Base-by-base conservation (phyloP, 2,797 vertebrate species). In the Eutrigla gurnardus region DNA sequence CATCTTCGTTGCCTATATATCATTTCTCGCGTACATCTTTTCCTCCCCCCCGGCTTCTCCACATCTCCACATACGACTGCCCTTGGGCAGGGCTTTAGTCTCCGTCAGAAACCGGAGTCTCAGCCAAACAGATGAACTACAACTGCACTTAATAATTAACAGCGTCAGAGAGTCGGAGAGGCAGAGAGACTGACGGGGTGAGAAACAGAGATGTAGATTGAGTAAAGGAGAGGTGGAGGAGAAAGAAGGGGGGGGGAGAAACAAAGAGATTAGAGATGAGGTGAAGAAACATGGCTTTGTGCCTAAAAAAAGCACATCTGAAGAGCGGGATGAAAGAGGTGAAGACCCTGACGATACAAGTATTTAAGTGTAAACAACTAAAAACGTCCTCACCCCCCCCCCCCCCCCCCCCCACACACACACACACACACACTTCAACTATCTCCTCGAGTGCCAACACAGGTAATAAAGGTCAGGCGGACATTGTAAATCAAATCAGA, bases 401-500 rank as follows among this genome's bases (percentile, higher is more conserved):
- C 37, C 55, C 55, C 60, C 43, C 7, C 42, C 6, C 18, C 8
- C 25, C 25, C 25, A 25, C 25, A 25, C 58, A 32, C 18, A 14
- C 25, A 25, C 58, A 32, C 18, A 14, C 58, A 32, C 18, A 14
- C 67, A 74, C 72, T 76, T 46, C 46, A 73, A 68, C 86, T 49
- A 69, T 72, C 86, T 86, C 84, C 73, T 75, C 42, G 7, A 67
- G 82, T 82, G 87, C 88, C 82, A 85, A 72, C 80, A 66, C 86
- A 88, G 90, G 89, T 92, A 87, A 82, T 87, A 93, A 93, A 93
- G 92, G 93, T 93, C 91, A 92, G 86, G 74, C 62, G 90, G 89
- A 89, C 86, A 91, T 86, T 81, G 81, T 86, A 83, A 90, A 93
- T 93, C 91, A 91, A 77, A 93, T 91, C 88, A 72, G 70, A 89